Base-by-base conservation (phyloP, 2,113 vertebrate species). In the Petromus typicus region DNA sequence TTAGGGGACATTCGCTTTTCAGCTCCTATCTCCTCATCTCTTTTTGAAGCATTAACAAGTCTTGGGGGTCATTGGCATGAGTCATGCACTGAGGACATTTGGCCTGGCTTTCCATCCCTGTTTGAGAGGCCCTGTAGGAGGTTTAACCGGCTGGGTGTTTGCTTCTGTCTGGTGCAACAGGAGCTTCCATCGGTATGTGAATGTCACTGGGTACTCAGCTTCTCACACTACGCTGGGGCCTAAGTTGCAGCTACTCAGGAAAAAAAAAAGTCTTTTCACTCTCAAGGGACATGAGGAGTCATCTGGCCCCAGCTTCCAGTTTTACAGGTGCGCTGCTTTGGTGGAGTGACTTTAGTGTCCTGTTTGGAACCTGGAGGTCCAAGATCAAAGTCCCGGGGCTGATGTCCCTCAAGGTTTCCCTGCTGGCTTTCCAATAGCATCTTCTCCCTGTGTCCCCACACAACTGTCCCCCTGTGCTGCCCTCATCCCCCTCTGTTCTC, bases 11-110 rank as follows among this genome's bases (percentile, higher is more conserved):
- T 11, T 32, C 66, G 25, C 25, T 71, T 94, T 80, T 64, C 51
- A 54, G 76, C 81, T 90, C 32, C 76, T 48, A 22, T 27, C 54
- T 90, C 40, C 7, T 94, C 54, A 37, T 89, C 64, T 90, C 56
- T 71, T 81, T 83, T 61, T 69, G 54, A 88, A 7, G 37, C 71
- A 67, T 92, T 79, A 89, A n/a, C 57, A 45, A 63, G 22, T 27
- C 61, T 3, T 3, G 32, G 66, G 18, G 51, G 61, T 51, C 56
- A 66, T 0, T 7, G 0, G 12, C 61, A 6, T 7, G 57, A 37
- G 86, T 1, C 37, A 18, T 45, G 40, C 59, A 32, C 51, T 3
- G 2, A 54, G 48, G 16, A 20, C 14, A 2, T 78, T 86, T 84
- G 89, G 1, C 34, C 56, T 67, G 48, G 48, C 43, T 27, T 76